Evolutionary conservation across 2,888 invertebrate species (phyloP).

Genomic region (Acrobasis consociella): DNA sequence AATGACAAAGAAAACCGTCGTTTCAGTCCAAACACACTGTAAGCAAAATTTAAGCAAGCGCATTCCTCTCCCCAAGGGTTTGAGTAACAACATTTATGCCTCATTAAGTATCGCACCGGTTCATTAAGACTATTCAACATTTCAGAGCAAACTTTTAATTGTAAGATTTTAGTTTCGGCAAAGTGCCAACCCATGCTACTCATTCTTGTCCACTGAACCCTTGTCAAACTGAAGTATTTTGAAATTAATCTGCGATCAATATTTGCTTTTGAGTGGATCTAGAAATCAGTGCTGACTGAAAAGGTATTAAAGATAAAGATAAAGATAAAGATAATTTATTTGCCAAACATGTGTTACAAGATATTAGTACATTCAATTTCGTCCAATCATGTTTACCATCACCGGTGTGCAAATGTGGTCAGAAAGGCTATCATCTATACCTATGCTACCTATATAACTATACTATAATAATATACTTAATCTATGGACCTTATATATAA

Average conservation of each 20-base stretch:
- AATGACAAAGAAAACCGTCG: background rate
- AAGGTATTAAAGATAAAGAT: no score
- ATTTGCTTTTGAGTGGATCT: no score
- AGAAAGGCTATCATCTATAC: no score
- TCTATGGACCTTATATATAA: no score
- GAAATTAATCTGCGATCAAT: conserved; percentile 2
- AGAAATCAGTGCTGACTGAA: no score
- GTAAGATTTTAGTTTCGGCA: conserved; percentile 22
- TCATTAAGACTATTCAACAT: conserved; percentile 26
- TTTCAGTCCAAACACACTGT: background rate
- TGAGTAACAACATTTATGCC: conserved; percentile 4
- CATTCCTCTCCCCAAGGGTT: conserved; percentile 2
- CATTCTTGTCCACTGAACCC: background rate
- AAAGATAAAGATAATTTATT: no score
- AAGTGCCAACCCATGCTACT: conserved; percentile 15
- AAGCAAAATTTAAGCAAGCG: conserved; percentile 1
- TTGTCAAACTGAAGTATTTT: conserved; percentile 9
- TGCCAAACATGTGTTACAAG: no score
- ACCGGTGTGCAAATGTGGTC: no score
- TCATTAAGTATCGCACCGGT: conserved; percentile 19
- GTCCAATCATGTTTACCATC: no score
- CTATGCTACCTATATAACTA: no score
- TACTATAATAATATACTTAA: no score
- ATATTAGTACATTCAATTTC: no score
- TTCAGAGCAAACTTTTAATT: conserved; percentile 27